Evolutionary conservation across 1,140 invertebrate species (phyloP), one percentile per base, ranked within the genome.

Genomic region (Zaprionus taronus): DNA sequence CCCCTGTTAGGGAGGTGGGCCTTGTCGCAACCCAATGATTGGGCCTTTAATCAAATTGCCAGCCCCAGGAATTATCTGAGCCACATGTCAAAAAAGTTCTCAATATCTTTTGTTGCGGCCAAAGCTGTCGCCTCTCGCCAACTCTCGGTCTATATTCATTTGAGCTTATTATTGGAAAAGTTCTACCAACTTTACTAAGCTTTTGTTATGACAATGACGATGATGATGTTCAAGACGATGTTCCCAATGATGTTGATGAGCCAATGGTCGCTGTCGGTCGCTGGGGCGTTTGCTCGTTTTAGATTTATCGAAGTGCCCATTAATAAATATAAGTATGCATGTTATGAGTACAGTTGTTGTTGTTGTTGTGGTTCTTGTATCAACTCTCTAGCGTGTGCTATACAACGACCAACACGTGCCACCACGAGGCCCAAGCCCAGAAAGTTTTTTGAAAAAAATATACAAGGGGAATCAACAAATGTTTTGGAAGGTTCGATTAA

Each of bases 91-190:
- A 79, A 68, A 69, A 31, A 86, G 77, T 86, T 86, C 34, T 49
- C 64, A 24, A 20, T 62, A 56, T 58, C 49, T 74, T 72, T 65
- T 49, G 56, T 63, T 36, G 20, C 47, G 55, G 38, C 11, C 22
- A 49, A 66, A 38, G 70, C 49, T 78, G 62, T 60, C 71, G 41
- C 60, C 22, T 53, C 44, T 60, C 34, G 53, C 15, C 60, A 7
- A 7, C 24, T 53, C 57, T 60, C 49, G 70, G 63, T 77, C 79
- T 68, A 84, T 90, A 84, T 87, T 87, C 75, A 87, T 89, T 89
- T 87, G 74, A 89, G 84, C 84, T 77, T 87, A 89, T 90, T 90
- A 90, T 90, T 90, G 81, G 85, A 90, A 90, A 90, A 90, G 85
- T 90, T 90, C 60, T 31, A 55, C 3, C 26, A 77, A 84, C 74